Evolutionary conservation across 2,797 vertebrate genomes (phyloP).

Genomic region (Platalea minor): DNA sequence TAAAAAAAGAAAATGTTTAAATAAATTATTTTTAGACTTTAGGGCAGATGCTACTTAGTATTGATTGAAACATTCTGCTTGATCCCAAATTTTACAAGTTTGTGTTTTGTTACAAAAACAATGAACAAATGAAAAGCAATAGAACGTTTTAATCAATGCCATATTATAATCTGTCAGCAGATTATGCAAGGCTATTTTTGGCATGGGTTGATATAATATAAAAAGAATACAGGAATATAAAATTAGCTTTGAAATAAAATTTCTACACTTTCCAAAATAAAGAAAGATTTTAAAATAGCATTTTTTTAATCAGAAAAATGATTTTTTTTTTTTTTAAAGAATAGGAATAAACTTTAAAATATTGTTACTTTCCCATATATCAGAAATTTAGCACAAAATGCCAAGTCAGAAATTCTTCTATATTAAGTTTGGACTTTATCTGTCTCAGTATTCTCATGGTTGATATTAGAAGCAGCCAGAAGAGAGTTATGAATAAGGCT

Average conservation of each 20-base stretch:
- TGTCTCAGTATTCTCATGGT: background rate
- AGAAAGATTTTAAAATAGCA: accelerated
- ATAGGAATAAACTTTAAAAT: background rate
- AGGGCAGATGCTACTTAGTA: slow-evolving; percentile 32
- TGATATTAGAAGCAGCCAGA: background rate
- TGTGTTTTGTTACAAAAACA: slow-evolving; percentile 54
- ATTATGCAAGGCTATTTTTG: slow-evolving; percentile 36
- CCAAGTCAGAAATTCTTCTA: background rate
- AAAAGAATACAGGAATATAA: background rate
- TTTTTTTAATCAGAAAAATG: background rate
- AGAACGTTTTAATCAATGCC: slow-evolving; percentile 42
- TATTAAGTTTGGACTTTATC: background rate
- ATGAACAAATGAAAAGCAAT: slow-evolving; percentile 45
- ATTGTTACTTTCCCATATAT: background rate
- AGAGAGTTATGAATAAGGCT: background rate
- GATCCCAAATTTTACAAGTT: slow-evolving; percentile 48
- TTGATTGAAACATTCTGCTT: slow-evolving; percentile 51
- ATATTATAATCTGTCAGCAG: slow-evolving; percentile 47
- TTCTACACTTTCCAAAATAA: background rate
- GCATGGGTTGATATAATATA: background rate
- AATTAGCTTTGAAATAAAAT: background rate
- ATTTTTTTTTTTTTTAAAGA: background rate
- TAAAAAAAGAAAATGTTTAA: slow-evolving; percentile 16
- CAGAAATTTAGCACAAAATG: background rate
- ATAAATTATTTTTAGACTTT: slow-evolving; percentile 54